Evolutionary conservation across 2,113 vertebrate species (phyloP).

Genomic region (Xenus cinereus): DNA sequence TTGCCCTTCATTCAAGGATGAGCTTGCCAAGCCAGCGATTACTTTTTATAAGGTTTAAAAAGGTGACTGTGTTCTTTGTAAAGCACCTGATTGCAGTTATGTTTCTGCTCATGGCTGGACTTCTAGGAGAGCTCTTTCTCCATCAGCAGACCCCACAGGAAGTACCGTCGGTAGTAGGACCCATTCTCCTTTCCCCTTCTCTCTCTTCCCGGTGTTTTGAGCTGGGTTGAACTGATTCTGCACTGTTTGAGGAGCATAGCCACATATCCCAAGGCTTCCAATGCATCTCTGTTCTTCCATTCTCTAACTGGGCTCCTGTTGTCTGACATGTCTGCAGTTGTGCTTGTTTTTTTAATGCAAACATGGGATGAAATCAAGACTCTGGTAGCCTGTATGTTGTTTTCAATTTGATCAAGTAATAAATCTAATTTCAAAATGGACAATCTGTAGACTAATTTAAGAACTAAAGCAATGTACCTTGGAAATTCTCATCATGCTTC

Average conservation of each 20-base stretch:
- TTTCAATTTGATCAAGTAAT: slow-evolving; percentile 64
- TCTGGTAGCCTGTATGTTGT: slow-evolving; percentile 59
- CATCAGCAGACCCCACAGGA: background rate
- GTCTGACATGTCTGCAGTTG: slow-evolving; percentile 40
- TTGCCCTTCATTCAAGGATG: background rate
- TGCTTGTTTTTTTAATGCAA: slow-evolving; percentile 44
- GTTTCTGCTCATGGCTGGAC: background rate
- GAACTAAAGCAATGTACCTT: slow-evolving; percentile 5
- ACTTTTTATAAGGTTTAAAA: slow-evolving; percentile 2
- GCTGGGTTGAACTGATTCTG: background rate
- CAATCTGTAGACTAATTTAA: slow-evolving; percentile 48
- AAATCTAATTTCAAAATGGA: slow-evolving; percentile 56
- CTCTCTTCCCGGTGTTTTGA: background rate
- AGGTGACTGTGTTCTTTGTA: background rate
- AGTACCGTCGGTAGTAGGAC: background rate
- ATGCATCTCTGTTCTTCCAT: slow-evolving; percentile 16
- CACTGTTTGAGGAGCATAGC: background rate
- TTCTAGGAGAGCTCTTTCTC: background rate
- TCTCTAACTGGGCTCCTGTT: slow-evolving; percentile 16
- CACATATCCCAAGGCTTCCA: background rate
- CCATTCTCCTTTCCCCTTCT: background rate
- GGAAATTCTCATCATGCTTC: background rate
- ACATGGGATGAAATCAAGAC: slow-evolving; percentile 36
- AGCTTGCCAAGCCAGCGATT: background rate
- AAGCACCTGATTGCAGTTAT: background rate